Evolutionary conservation across 2,113 vertebrate genomes (phyloP), one percentile per base, ranked within the genome.

Genomic region (Merops nubicus): DNA sequence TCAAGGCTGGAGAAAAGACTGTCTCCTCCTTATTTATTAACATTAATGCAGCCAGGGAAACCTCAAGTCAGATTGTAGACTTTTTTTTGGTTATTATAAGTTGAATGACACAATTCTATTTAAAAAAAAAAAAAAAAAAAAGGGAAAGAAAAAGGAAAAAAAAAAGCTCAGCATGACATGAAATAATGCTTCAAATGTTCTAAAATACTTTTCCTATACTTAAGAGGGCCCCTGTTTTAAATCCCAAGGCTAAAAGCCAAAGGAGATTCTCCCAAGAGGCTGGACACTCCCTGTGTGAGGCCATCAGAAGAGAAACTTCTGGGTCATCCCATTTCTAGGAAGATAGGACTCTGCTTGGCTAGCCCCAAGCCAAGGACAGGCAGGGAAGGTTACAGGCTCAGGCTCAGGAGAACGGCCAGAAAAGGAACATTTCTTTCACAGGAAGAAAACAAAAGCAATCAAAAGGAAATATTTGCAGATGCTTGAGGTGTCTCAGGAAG

Each of bases 401-500:
- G 38, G 33, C 48, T 36, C 62, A 53, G 20, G 9, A 57, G 23
- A 57, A 60, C 10, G 85, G 15, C 28, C 53, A 75, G 18, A 70
- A 87, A 33, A 82, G 38, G n/a, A 83, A 64, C 45, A 45, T 68
- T 91, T 85, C 65, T 89, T 85, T 67, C 50, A 80, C 13, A 80
- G 50, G 59, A 92, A 68, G 51, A 94, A 86, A 75, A 88, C 57
- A 96, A 93, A 83, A 64, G n/a, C 48, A 89, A 82, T 89, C 11
- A 54, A 77, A 91, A 93, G 23, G 78, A 85, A 94, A 86, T 25
- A 73, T 62, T 89, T 91, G 67, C 75, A 94, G 50, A 76, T 83
- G 38, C 65, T 93, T 63, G 72, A 65, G 45, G 51, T 91, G 59
- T 91, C 59, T 85, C 59, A 67, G 69, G 63, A 96, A 83, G 57